Evolutionary conservation across 2,797 vertebrate genomes (phyloP).

Genomic region (Phyllotis vaccarum): DNA sequence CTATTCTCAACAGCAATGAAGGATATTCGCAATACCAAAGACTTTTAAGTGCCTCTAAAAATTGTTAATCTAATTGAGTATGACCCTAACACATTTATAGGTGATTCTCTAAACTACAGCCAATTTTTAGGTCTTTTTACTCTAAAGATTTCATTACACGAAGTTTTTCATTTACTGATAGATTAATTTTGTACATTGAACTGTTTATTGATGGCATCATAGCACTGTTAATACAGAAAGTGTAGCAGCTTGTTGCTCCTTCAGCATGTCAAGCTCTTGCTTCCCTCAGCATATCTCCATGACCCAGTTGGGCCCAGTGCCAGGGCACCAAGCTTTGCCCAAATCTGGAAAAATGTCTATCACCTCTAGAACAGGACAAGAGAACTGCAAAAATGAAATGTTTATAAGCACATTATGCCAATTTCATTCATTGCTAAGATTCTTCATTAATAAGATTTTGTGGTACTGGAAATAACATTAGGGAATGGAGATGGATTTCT

Average conservation of each 20-base stretch:
- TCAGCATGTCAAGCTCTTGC: neutral
- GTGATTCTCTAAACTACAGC: constrained; percentile 18
- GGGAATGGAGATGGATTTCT: constrained; percentile 1
- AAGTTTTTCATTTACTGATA: neutral
- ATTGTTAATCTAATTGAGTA: neutral
- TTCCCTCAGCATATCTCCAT: neutral
- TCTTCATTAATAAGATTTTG: constrained; percentile 42
- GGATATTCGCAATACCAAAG: neutral
- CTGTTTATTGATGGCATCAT: neutral
- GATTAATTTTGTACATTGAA: neutral
- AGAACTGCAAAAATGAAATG: constrained; percentile 22
- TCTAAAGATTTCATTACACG: neutral
- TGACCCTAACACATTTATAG: neutral
- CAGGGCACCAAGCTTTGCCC: neutral
- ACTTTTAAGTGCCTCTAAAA: neutral
- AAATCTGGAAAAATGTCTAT: constrained; percentile 21
- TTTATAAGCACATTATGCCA: constrained; percentile 2
- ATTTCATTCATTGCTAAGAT: constrained; percentile 41
- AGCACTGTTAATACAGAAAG: constrained; percentile 5
- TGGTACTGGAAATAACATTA: constrained; percentile 31
- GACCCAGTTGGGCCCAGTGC: neutral
- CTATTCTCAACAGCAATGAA: constrained; percentile 19
- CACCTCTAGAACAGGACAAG: constrained; percentile 25
- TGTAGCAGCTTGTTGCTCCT: neutral
- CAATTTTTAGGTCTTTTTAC: constrained; percentile 31